Evolutionary conservation across 2,888 invertebrate species (phyloP).

Genomic region (Campopleginae sp.): DNA sequence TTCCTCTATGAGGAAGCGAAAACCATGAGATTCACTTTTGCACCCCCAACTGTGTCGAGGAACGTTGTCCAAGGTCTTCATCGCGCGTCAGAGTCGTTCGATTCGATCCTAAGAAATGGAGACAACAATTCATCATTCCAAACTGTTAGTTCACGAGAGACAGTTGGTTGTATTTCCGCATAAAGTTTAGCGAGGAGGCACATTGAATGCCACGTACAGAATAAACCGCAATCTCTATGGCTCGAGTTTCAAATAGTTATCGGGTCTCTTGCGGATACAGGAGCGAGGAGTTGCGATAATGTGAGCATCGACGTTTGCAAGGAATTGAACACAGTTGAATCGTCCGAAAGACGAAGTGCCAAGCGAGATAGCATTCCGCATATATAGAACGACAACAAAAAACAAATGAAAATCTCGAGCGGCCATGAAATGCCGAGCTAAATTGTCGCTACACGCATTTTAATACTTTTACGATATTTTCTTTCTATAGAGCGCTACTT

Average conservation of each 20-base stretch:
- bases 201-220: conserved; percentile 19
- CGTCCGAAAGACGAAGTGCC: not conserved
- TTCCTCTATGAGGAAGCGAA: too few relatives aligned
- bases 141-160: conserved; percentile 9
- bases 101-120: not conserved
- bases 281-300: conserved; percentile 40
- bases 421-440: not conserved
- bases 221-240: conserved; percentile 20
- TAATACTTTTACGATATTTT: conserved; percentile 27
- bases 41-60: not conserved
- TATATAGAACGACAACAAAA: too few relatives aligned
- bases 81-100: too few relatives aligned
- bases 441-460: not conserved
- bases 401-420: not conserved
- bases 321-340: not conserved
- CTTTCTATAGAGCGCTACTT: conserved; percentile 13
- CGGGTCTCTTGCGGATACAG: conserved; percentile 23
- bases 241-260: conserved; percentile 27
- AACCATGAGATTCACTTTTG: not conserved
- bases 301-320: conserved; percentile 3
- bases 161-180: not conserved
- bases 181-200: not conserved
- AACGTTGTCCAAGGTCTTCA: not conserved
- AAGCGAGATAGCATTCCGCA: not conserved
- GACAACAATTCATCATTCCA: not conserved